Base-by-base conservation (phyloP, 2,888 invertebrate genomes). In the Melanophora roralis region DNA sequence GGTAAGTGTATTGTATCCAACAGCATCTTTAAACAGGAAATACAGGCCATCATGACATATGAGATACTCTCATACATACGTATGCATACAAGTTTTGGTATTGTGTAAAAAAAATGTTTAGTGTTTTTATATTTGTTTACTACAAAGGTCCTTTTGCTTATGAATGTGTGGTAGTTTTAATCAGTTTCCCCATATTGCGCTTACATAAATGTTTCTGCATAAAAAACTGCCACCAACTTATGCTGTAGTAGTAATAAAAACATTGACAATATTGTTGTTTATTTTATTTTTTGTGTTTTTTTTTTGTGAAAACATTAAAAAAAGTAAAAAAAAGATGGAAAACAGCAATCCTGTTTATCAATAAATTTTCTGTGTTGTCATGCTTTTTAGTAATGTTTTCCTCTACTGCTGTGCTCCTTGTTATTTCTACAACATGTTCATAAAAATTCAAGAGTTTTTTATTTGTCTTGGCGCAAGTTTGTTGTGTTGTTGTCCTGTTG, bases 21-120 rank as follows among this genome's bases (percentile, higher is more conserved):
- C 71, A 68, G 57, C 73, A 69, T 73, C 78, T 72, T 75, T 77
- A 68, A 76, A 79, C 82, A 82, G 82, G 82, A 82, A 82, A 79
- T 75, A 76, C 68, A 68, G 64, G 43, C 57, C 51, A 73, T 68
- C 43, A 43, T 79, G 80, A 77, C 78, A 83, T 83, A 77, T 74
- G 80, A 80, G 76, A 60, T 67, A 60, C 23, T 43, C 47, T 9
- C 43, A 40, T 32, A 16, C 16, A 8, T 19, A n/a, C 12, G 11
- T 21, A 7, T 38, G 23, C 16, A 49, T 19, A 16, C 34, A 16
- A 53, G 6, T 34, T 36, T 47, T 27, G 43, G 23, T 40, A 49
- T 27, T 60, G 45, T 32, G 16, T 43, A 59, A 43, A 43, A 60
- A 75, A 27, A 11, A 59, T 64, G 45, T 73, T 59, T 64, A n/a